Evolutionary conservation across 2,888 invertebrate species (phyloP), one percentile per base, ranked within the genome.

Genomic region (Sphaerophoria rueppellii): DNA sequence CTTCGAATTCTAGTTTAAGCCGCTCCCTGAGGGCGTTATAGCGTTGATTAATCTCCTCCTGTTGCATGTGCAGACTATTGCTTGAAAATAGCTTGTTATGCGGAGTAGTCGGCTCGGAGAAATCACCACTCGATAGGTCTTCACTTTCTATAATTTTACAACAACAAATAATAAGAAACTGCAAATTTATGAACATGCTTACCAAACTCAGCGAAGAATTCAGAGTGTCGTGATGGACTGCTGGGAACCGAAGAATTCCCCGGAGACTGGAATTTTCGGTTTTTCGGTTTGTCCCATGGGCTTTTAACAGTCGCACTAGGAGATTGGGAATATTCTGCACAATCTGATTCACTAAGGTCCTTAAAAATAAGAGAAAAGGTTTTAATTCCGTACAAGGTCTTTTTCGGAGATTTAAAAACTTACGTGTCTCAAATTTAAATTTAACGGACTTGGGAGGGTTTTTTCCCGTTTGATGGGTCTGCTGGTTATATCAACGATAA

Each of bases 1-100:
- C 94, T 43, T 95, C 95, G 90, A 96, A 95, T 90, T 96, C 96
- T 76, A 94, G 92, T 69, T 95, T 94, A n/a, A 96, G 91, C 87
- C 95, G 94, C 54, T 94, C 94, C 89, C 95, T 95, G n/a, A 96
- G 91, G 37, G 95, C 94, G 14, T 94, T 94, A 90, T 96, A 96
- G 89, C 95, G 95, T 77, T 94, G 92, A 79, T 95, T 94, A 67
- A 96, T 95, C 90, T 96, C 96, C 63, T 94, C 94, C 82, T 94
- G 93, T 63, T 92, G 90, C 67, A 90, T 86, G 73, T 88, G 88
- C 82, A 89, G 88, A 80, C 88, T 90, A 87, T 90, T 90, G 79
- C 89, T 89, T 4, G 89, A 86, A 40, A 87, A 87, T 40, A 88
- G 71, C 65, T 88, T 80, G 65, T 87, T 80, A 87, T 90, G 90